Evolutionary conservation across 2,888 invertebrate species (phyloP).

Genomic region (Eupelmus urozonus): DNA sequence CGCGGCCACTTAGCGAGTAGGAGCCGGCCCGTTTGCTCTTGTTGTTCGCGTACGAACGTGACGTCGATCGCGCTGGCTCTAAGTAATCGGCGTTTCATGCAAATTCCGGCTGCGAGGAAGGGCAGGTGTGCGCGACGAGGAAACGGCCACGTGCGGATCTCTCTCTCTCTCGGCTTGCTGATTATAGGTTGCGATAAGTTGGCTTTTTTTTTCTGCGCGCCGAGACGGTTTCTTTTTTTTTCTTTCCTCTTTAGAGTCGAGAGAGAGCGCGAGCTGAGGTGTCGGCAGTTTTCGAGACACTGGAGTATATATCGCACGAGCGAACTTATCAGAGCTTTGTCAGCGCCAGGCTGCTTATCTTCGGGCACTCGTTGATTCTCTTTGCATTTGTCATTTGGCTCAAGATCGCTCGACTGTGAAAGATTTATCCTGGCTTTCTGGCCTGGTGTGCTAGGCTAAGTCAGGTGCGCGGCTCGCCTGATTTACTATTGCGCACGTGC

Average conservation of each 20-base stretch:
- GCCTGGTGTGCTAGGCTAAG: no score
- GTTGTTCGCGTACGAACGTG: conserved; percentile 8
- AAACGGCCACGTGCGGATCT: no score
- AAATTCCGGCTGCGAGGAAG: background rate
- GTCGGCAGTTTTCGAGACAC: conserved; percentile 1
- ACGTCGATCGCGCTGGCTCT: background rate
- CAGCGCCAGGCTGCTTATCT: background rate
- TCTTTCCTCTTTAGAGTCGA: no score
- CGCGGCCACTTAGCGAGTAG: no score
- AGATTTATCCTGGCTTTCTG: conserved; percentile 33
- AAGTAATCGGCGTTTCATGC: conserved; percentile 17
- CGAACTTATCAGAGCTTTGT: background rate
- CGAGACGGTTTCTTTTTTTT: no score
- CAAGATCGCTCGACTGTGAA: conserved; percentile 28
- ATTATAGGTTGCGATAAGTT: no score
- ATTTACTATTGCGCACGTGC: no score
- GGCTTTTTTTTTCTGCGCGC: no score
- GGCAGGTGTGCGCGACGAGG: no score
- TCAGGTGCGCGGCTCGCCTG: no score
- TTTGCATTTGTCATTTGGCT: conserved; percentile 31
- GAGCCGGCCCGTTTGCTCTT: conserved; percentile 19
- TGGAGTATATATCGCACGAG: background rate
- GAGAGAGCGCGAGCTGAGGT: background rate
- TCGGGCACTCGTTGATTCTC: conserved; percentile 14
- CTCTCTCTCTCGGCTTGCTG: no score